Percentiles rank a stretch among this genome's conserved stretches.
phyloP scores from a whole-genome alignment of 2,113 vertebrate genomes.

The Hippocampus mohnikei region DNA sequence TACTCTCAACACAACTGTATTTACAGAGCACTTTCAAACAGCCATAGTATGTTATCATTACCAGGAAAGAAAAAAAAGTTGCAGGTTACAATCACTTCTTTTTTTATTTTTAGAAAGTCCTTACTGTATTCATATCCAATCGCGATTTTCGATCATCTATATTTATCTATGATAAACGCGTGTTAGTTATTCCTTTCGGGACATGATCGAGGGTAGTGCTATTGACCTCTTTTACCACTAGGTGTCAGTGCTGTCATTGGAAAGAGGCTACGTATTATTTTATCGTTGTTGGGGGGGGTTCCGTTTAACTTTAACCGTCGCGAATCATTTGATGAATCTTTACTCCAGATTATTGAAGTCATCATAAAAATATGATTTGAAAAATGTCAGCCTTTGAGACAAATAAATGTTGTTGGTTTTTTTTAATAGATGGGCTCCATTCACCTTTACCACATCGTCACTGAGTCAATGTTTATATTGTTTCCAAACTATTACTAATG shows the following conservation, averaged over 20 bases:
- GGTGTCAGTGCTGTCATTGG: conserved; percentile 19
- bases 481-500: neutral
- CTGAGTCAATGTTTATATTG: neutral
- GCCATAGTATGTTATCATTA: neutral
- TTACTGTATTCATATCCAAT: neutral
- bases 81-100: neutral
- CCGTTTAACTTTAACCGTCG: neutral
- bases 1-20: too few species aligned
- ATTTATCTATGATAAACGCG: neutral
- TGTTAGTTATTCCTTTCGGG: neutral
- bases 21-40: too few species aligned
- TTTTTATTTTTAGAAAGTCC: neutral
- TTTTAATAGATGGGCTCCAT: too few species aligned
- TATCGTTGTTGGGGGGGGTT: neutral
- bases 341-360: neutral
- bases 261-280: neutral
- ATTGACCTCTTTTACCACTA: conserved; percentile 20
- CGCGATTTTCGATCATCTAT: neutral
- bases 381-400: neutral
- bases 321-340: neutral
- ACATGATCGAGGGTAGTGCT: too few species aligned
- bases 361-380: neutral
- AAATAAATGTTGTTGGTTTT: neutral
- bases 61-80: neutral
- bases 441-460: neutral